Evolutionary conservation across 2,797 vertebrate genomes (phyloP), one percentile per base, ranked within the genome.

Genomic region (Simalia tracyae): DNA sequence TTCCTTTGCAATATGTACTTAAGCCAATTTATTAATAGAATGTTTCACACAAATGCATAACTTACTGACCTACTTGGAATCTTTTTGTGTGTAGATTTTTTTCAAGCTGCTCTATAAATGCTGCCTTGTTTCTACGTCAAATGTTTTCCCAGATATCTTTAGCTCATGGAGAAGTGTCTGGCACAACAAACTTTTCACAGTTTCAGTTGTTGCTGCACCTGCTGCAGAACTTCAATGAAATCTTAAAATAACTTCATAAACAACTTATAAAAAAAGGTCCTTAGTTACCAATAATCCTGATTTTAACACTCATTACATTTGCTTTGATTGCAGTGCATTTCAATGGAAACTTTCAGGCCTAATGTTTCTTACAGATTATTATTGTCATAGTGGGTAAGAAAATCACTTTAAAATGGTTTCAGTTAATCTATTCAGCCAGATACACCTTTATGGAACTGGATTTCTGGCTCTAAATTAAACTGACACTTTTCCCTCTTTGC

Each of bases 211-310:
- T 60, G 0, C 0, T 46, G 89, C 90, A 93, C 19, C 90, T 87
- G 60, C 26, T 87, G 64, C 0, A 0, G 24, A 90, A 14, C 88
- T 61, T 28, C 92, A 88, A 12, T 1, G 26, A 81, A 61, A 6
- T 64, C 9, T 10, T 36, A 84, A 72, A 89, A 93, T 66, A 84
- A 81, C 81, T n/a, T 81, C 87, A 3, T 24, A 89, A 92, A 89
- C 61, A 81, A 31, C 95, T 94, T 92, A 36, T 57, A 88, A 88
- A 42, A 46, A 2, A 26, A 87, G 26, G 31, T 92, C 89, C 92
- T 64, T 72, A 88, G 85, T 68, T 89, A 4, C 17, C 10, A 46
- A n/a, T 72, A 92, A 85, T 42, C 1, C 7, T 93, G 60, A 87
- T 95, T 94, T 94, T 90, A 94, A 0, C 72, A 6, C 0, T 7